A percentile compares a stretch with the other conserved stretches of the same genome.
phyloP scores from a whole-genome alignment of 2,797 vertebrate genomes.

The Calcarius lapponicus region DNA sequence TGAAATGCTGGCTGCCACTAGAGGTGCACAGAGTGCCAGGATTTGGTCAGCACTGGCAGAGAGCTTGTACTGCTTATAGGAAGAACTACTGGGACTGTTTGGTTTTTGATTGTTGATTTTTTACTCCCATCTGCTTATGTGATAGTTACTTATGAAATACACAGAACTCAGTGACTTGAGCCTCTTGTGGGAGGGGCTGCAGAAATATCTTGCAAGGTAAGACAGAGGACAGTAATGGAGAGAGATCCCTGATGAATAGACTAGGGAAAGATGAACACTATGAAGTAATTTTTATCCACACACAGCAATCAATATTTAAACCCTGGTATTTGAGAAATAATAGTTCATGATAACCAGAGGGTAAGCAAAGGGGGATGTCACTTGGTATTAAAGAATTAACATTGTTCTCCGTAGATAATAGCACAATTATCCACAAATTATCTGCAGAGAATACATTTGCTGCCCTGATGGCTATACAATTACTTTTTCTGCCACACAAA shows the following conservation, averaged over 20 bases:
- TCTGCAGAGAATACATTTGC: not conserved
- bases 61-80: not conserved
- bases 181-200: not conserved
- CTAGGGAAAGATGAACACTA: not conserved
- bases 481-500: not conserved
- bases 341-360: not conserved
- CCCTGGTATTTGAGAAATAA: not conserved
- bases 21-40: not conserved
- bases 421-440: not conserved
- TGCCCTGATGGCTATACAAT: not conserved
- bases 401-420: not conserved
- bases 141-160: not conserved
- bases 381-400: not conserved
- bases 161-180: not conserved
- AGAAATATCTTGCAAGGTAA: not conserved
- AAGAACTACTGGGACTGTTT: not conserved
- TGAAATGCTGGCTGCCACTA: not conserved
- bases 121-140: not conserved
- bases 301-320: not conserved
- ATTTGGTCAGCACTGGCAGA: not conserved
- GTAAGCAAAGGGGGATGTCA: not conserved
- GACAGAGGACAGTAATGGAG: not conserved
- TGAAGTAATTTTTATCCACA: not conserved
- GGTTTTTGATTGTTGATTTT: not conserved
- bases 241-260: not conserved